Percentiles rank a stretch among this genome's conserved stretches.
These are phyloP conservation scores for Callithrix jacchus DNA, from an alignment of 2,113 vertebrate genomes.

Conservation along the genomic window DNA sequence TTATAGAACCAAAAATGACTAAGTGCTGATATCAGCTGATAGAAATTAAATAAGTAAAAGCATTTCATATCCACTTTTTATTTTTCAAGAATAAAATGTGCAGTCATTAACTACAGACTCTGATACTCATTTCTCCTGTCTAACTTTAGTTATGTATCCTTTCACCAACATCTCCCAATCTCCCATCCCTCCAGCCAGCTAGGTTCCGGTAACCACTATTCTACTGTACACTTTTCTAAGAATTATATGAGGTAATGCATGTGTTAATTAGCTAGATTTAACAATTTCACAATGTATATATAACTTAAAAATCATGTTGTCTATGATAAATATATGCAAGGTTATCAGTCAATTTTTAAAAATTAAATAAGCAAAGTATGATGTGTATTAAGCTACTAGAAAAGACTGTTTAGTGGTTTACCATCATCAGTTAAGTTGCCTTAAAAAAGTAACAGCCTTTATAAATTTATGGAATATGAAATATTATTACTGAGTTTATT, in stretches of 20 bases:
- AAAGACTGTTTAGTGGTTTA: not conserved
- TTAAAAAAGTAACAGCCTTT: not conserved
- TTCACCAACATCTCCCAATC: not conserved
- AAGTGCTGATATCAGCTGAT: not conserved
- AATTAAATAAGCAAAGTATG: too few species aligned
- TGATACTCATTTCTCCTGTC: not conserved
- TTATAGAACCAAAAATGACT: not conserved
- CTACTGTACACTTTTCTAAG: not conserved
- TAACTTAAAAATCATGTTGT: not conserved
- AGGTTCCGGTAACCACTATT: not conserved
- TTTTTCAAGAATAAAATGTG: not conserved
- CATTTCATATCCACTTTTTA: not conserved
- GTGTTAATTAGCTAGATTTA: not conserved
- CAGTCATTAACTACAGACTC: not conserved
- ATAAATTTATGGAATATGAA: not conserved
- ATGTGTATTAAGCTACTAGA: not conserved
- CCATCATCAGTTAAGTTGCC: not conserved
- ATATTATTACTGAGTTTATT: not conserved
- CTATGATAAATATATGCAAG: not conserved
- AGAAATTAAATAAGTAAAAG: not conserved
- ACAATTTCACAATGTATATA: not conserved
- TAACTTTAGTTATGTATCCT: not conserved
- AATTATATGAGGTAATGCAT: not conserved
- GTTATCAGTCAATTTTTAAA: not conserved
- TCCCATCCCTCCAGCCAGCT: not conserved